phyloP scores from a whole-genome alignment of 1,140 invertebrate genomes.

The Drosophila prosaltans region DNA sequence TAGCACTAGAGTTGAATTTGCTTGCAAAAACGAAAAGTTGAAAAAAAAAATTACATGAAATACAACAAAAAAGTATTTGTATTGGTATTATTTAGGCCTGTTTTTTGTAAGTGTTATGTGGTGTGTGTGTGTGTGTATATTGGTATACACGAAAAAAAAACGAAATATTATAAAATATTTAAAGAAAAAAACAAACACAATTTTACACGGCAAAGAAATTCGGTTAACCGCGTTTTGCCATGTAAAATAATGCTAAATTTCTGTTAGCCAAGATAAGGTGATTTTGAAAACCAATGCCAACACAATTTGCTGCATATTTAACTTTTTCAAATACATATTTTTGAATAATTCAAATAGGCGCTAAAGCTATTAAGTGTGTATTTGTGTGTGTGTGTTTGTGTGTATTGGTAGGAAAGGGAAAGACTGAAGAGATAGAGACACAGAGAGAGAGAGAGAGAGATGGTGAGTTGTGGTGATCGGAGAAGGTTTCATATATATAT shows the following conservation, averaged over 20 bases:
- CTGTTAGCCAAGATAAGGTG: slow-evolving; percentile 37
- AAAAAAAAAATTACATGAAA: slow-evolving; percentile 46
- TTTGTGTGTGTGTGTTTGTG: slow-evolving; percentile 27
- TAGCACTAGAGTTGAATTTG: slow-evolving; percentile 55
- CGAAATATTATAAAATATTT: slow-evolving; percentile 20
- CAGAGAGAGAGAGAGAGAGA: slow-evolving; percentile 38
- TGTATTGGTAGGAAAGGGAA: slow-evolving; percentile 4
- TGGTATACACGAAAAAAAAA: slow-evolving; percentile 19
- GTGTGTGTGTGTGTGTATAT: slow-evolving; percentile 37
- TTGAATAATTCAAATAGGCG: slow-evolving; percentile 67
- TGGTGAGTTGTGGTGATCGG: slow-evolving; percentile 1
- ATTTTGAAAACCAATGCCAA: slow-evolving; percentile 81
- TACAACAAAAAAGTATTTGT: slow-evolving; percentile 81
- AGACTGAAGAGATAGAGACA: slow-evolving; percentile 37
- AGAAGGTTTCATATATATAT: neutral
- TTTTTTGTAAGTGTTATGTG: slow-evolving; percentile 37
- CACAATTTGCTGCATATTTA: slow-evolving; percentile 65
- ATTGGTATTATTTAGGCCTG: slow-evolving; percentile 41
- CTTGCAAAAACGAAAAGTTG: slow-evolving; percentile 43
- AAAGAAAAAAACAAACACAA: slow-evolving; percentile 57
- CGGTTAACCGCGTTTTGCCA: slow-evolving; percentile 1
- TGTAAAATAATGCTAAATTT: slow-evolving; percentile 67
- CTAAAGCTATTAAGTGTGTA: slow-evolving; percentile 48
- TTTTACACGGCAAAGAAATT: slow-evolving; percentile 47
- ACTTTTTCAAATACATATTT: slow-evolving; percentile 69